A percentile compares a stretch with the other conserved stretches of the same genome.
Conservation (phyloP, 2,797 vertebrate genomes). For the Dryobates pubescens region DNA sequence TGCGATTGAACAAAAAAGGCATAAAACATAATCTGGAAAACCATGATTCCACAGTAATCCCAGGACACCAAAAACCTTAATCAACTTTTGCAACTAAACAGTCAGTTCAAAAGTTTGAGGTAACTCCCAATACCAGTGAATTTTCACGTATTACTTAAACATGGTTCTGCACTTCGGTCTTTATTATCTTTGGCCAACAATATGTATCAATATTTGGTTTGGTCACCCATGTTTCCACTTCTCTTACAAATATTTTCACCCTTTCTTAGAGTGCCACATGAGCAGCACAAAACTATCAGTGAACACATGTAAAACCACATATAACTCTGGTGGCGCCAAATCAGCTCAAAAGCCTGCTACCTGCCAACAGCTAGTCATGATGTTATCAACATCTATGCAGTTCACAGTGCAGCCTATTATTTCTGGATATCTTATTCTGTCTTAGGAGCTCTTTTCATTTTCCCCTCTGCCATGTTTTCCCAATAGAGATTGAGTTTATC, state of each 20-base stretch:
- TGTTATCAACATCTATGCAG: background rate
- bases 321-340: background rate
- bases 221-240: background rate
- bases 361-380: background rate
- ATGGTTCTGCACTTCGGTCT: background rate
- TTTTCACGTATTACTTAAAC: background rate
- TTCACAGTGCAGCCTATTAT: accelerated
- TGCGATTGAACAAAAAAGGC: background rate
- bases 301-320: accelerated
- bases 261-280: background rate
- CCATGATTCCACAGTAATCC: background rate
- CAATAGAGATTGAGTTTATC: background rate
- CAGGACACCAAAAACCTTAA: background rate
- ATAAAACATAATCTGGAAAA: background rate
- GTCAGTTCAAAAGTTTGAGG: background rate
- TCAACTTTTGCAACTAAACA: background rate
- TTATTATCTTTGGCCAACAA: background rate
- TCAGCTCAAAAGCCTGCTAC: background rate
- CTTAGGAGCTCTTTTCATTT: background rate
- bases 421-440: background rate
- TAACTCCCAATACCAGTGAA: background rate
- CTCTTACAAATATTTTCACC: background rate
- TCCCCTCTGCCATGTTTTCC: background rate
- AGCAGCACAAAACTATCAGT: background rate
- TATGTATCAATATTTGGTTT: background rate